These are phyloP conservation scores for Burhinus oedicnemus DNA, from an alignment of 2,113 vertebrate genomes.

Conservation along the genomic window DNA sequence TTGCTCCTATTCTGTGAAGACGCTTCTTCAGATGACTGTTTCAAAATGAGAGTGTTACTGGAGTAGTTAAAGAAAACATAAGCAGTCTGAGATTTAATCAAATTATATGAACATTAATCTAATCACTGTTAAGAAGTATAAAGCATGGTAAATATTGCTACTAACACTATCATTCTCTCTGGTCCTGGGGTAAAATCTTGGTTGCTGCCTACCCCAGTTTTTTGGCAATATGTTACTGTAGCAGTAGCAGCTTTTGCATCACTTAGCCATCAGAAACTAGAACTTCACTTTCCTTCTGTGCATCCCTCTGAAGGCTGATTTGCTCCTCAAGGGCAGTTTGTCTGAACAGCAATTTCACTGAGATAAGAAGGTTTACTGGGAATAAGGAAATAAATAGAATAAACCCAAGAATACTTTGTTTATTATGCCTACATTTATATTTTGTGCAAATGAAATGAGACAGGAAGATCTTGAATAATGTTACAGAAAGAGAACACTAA, in stretches of 20 bases:
- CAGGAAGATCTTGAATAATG: not conserved
- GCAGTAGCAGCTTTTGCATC: not conserved
- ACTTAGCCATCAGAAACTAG: not conserved
- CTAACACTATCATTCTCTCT: not conserved
- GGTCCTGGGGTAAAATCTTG: not conserved
- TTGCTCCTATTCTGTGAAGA: not conserved
- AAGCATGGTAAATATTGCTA: not conserved
- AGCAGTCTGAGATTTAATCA: not conserved
- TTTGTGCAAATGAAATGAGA: constrained; percentile 15
- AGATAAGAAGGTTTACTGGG: not conserved
- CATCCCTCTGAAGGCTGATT: not conserved
- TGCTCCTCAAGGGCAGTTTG: not conserved
- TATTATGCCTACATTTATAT: not conserved
- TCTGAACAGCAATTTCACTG: not conserved
- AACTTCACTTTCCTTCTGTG: not conserved
- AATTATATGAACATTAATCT: not conserved
- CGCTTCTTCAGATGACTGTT: not conserved
- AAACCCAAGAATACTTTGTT: not conserved
- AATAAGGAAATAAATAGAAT: not conserved
- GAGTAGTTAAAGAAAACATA: not conserved
- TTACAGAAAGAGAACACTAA: constrained; percentile 9
- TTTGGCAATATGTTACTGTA: not conserved
- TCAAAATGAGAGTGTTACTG: not conserved
- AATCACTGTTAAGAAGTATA: not conserved
- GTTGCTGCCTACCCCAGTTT: not conserved